Evolutionary conservation across 2,888 invertebrate genomes (phyloP), one percentile per base, ranked within the genome.

Genomic region (Chymomyza amoena): DNA sequence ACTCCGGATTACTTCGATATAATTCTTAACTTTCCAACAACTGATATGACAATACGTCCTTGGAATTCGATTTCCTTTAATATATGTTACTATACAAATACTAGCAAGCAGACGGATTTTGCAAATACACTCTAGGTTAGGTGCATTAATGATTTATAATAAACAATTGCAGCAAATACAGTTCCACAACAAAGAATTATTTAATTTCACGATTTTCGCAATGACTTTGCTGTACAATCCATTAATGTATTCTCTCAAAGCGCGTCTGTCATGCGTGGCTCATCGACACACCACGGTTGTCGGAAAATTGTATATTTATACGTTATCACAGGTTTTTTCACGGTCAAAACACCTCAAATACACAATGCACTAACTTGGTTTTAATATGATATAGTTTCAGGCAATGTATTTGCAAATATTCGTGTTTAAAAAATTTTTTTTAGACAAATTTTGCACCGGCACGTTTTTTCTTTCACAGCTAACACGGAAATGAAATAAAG

Each of bases 381-480:
- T 50, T 13, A 25, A 10, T 68, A 15, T n/a, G 51, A 57, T 51
- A 71, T 52, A 61, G 15, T 61, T 75, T 65, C 72, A 6, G 15
- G 20, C 45, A 3, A 18, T 60, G 60, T 61, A 66, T 76, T 73
- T 64, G 69, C 69, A 69, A 77, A 62, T 75, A 80, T 79, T 84
- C 67, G 59, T 70, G 71, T 66, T 63, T 80, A 78, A 78, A 78
- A 80, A 59, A 7, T 39, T 64, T 74, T 79, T 89, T 90, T 90
- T 86, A 56, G 59, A 61, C 28, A 65, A 80, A 79, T 79, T 84
- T 87, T 63, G 76, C 91, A 92, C 92, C 91, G 92, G 92, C 92
- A 92, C 92, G 91, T 90, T 91, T 89, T 87, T 90, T 91, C 89
- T 90, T 89, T 91, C 88, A 89, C 90, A 89, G 91, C 90, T 90